Percentiles rank a stretch among this genome's conserved stretches.
Evolutionary conservation across 2,888 invertebrate species (phyloP).

Genomic region (Tupiocoris notatus): DNA sequence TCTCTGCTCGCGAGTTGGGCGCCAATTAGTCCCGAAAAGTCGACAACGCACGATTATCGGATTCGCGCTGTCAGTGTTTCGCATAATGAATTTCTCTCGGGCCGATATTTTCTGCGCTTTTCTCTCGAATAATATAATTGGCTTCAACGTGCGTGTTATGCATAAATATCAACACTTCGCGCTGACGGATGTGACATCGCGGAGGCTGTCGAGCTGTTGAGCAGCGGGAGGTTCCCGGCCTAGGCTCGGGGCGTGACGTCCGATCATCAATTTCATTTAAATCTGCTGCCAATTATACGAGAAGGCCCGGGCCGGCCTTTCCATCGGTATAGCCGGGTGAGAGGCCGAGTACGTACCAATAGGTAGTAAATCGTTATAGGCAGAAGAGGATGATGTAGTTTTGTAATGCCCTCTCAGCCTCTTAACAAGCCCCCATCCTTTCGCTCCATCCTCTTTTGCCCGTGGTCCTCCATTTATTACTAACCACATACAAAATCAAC

Average conservation of each 20-base stretch:
- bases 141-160: neutral
- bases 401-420: conserved; percentile 13
- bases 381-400: conserved; percentile 24
- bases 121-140: conserved; percentile 1
- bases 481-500: conserved; percentile 38
- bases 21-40: too few species aligned
- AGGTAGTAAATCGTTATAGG: conserved; percentile 39
- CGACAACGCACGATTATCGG: too few species aligned
- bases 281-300: conserved; percentile 41
- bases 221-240: neutral
- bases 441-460: neutral
- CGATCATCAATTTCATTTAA: conserved; percentile 31
- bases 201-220: neutral
- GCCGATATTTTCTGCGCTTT: too few species aligned
- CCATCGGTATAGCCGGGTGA: conserved; percentile 7
- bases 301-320: neutral
- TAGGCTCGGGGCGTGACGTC: conserved; percentile 17
- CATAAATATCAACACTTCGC: conserved; percentile 4
- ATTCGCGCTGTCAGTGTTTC: too few species aligned
- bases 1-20: too few species aligned
- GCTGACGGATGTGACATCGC: neutral
- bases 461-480: conserved; percentile 26
- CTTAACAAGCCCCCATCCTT: conserved; percentile 17
- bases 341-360: conserved; percentile 19
- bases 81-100: too few species aligned